Evolutionary conservation across 2,797 vertebrate species (phyloP).

Genomic region (Diplodus sargus): DNA sequence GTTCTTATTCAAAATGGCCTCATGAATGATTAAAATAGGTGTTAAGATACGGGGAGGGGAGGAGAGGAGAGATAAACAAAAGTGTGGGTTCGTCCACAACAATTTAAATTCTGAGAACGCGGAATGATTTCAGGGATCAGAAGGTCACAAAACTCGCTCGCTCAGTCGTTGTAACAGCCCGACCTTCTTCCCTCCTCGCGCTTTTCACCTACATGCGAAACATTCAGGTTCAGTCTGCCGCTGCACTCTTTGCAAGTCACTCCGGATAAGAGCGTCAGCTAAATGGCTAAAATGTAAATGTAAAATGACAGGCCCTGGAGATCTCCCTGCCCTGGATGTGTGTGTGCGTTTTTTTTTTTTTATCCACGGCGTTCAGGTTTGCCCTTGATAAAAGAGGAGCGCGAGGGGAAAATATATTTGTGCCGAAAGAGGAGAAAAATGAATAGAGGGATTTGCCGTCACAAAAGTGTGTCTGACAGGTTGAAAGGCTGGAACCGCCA

Average conservation of each 20-base stretch:
- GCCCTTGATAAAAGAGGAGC: slow-evolving; percentile 74
- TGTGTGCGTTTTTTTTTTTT: too few species aligned
- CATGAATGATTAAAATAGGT: slow-evolving; percentile 57
- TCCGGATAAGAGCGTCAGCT: slow-evolving; percentile 69
- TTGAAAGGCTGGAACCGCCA: slow-evolving; percentile 77
- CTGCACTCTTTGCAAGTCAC: slow-evolving; percentile 65
- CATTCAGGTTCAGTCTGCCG: slow-evolving; percentile 55
- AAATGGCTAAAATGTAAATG: slow-evolving; percentile 74
- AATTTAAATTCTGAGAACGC: too few species aligned
- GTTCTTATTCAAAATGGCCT: slow-evolving; percentile 42
- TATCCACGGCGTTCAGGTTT: slow-evolving; percentile 72
- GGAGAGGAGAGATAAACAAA: slow-evolving; percentile 40
- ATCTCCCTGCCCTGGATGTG: slow-evolving; percentile 73
- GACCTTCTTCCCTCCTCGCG: slow-evolving; percentile 33
- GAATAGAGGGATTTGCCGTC: slow-evolving; percentile 80
- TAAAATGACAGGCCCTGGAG: slow-evolving; percentile 80
- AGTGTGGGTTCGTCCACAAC: not conserved
- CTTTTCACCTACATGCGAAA: slow-evolving; percentile 57
- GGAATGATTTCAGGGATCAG: slow-evolving; percentile 23
- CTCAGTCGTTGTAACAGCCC: not conserved
- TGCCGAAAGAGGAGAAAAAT: slow-evolving; percentile 70
- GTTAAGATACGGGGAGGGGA: not conserved
- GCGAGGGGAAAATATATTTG: slow-evolving; percentile 68
- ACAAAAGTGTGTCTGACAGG: slow-evolving; percentile 80
- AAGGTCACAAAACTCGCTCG: slow-evolving; percentile 19